Evolutionary conservation across 2,888 invertebrate genomes (phyloP), one percentile per base, ranked within the genome.

Genomic region (Trissoscelio sp.): DNA sequence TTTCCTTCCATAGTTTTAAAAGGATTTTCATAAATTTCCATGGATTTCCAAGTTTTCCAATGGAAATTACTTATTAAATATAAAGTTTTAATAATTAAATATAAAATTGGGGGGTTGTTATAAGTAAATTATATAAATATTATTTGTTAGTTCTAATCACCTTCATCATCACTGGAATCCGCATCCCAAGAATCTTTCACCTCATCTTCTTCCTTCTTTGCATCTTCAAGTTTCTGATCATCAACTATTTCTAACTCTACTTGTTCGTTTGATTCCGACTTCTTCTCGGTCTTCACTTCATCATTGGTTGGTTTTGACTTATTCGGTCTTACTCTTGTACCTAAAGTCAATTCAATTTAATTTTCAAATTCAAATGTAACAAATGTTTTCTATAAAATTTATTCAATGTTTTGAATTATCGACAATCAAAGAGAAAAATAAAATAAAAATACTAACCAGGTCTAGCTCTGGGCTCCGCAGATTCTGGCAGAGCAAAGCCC

Each of bases 141-240:
- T n/a, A n/a, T n/a, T n/a, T n/a, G n/a, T n/a, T n/a, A n/a, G n/a
- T n/a, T n/a, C n/a, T n/a, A n/a, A n/a, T n/a, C n/a, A 84, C 89
- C 90, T 87, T 92, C 92, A 67, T 91, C 91, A 18, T 92, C 94
- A 4, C 93, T 93, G 51, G 95, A 95, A 79, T 95, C 95, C 0
- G 95, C 96, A 92, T 97, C 97, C 97, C 97, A 97, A 0, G 96
- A 94, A 87, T 97, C 96, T 90, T 97, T 97, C 0, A 97, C 94
- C 67, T 89, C 89, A 85, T 93, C 94, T 7, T 93, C 93, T 7
- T 93, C 92, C 4, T 89, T 87, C 16, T 87, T 88, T 4, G 83
- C 83, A 12, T 85, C 82, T 39, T 86, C 86, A 3, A 60, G 39
- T 84, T 88, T 87, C 85, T 93, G 92, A 66, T 93, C 92, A 86